A percentile compares a stretch with the other conserved stretches of the same genome.
Conservation (phyloP, 1,140 invertebrate species). For the Drosophila mauritiana region DNA sequence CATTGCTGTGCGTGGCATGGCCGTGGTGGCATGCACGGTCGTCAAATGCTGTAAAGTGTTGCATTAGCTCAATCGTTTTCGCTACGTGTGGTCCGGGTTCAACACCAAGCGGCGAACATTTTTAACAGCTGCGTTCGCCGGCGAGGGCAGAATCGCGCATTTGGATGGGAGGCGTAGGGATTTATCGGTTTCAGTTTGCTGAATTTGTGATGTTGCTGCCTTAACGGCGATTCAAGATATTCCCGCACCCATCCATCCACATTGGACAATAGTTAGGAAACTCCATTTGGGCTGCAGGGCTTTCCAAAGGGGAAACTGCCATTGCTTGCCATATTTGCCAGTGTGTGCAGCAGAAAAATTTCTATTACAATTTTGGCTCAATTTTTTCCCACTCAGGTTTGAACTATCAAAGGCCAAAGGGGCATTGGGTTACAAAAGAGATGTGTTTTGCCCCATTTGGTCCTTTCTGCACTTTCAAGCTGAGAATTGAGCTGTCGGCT, state of each 20-base stretch:
- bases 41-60: background rate
- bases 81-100: no score
- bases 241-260: background rate
- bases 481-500: slow-evolving; percentile 41
- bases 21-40: background rate
- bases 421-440: slow-evolving; percentile 33
- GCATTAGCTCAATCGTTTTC: no score
- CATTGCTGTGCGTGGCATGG: no score
- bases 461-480: slow-evolving; percentile 21
- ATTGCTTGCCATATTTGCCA: slow-evolving; percentile 25
- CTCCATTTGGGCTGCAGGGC: slow-evolving; percentile 11
- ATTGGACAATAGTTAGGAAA: slow-evolving; percentile 31
- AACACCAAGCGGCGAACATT: no score
- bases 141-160: background rate
- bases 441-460: slow-evolving; percentile 10
- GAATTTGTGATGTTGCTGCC: background rate
- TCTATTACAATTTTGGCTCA: slow-evolving; percentile 46
- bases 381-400: slow-evolving; percentile 27
- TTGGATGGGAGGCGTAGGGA: background rate
- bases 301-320: slow-evolving; percentile 13
- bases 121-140: no score
- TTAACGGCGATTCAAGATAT: slow-evolving; percentile 23
- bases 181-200: background rate
- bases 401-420: slow-evolving; percentile 50
- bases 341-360: slow-evolving; percentile 34